phyloP scores from a whole-genome alignment of 2,113 vertebrate species.

The Nyctereutes procyonoides region DNA sequence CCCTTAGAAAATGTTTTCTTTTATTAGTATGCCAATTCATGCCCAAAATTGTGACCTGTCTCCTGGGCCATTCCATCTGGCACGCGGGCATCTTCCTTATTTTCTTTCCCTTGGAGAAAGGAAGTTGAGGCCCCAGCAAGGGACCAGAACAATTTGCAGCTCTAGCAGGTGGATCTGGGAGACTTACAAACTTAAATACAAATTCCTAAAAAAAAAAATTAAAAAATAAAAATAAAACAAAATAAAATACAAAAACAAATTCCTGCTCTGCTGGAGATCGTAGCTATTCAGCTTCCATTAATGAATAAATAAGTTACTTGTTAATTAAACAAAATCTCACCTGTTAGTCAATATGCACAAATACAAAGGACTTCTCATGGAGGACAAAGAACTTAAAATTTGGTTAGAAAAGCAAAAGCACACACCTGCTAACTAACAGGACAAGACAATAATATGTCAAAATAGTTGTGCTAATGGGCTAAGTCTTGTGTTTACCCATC shows the following conservation, averaged over 20 bases:
- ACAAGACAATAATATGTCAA: neutral
- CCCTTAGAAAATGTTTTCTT: neutral
- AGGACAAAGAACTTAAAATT: slow-evolving; percentile 44
- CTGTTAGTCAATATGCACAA: neutral
- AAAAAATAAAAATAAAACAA: no score
- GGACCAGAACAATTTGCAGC: neutral
- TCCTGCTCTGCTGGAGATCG: neutral
- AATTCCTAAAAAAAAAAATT: neutral
- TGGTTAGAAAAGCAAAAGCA: neutral
- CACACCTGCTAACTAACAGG: neutral
- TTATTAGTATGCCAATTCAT: neutral
- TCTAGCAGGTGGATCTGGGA: neutral
- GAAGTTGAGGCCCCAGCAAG: neutral
- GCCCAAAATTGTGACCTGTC: neutral
- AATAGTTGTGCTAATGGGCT: neutral
- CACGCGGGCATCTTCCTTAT: neutral
- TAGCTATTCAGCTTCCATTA: neutral
- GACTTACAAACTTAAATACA: neutral
- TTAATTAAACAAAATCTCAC: neutral
- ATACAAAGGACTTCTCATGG: neutral
- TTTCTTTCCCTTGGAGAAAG: neutral
- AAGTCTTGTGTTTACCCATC: neutral
- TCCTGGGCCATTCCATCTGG: neutral
- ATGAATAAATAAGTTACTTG: neutral
- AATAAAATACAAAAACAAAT: neutral